Evolutionary conservation across 2,888 invertebrate species (phyloP), one percentile per base, ranked within the genome.

Genomic region (Cotesia congregata): DNA sequence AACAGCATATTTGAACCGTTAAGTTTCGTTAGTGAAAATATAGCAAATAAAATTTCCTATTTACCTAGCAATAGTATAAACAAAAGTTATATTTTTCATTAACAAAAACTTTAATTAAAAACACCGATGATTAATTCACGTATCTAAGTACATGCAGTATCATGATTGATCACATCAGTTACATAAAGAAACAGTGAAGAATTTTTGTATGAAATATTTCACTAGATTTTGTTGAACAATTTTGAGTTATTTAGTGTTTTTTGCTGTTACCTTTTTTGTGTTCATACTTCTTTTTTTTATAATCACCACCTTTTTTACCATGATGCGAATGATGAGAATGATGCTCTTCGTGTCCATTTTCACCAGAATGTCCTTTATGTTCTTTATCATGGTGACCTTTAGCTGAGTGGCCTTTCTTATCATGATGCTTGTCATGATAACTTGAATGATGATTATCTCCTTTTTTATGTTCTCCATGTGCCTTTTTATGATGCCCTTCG

Each of bases 361-460:
- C 38, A 30, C 65, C 65, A 65, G 20, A 38, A 30, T 65, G 65
- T 4, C 38, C 65, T 30, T 65, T 65, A 30, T 65, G 65, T 30
- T 65, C 12, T 30, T 65, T 20, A 65, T 65, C 65, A 20, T 20
- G 5, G 30, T 65, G 65, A 12, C 65, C 65, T 20, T 65, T 20
- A 9, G 20, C 17, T 30, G 20, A 38, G 5, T 65, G 65, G 1
- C 65, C 65, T 65, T 65, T 65, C 65, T 65, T 30, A 17, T 20
- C 65, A 12, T 65, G 12, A 30, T 65, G 65, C 1, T 65, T 20
- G 7, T 65, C 30, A 9, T 65, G 65, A 65, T 65, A 38, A 38
- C 38, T 30, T 65, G 65, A 20, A 65, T 65, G 65, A 65, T 65
- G 65, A 65, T 65, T 17, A 30, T 20, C 65, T 30, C 65, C 65